Percentiles rank a stretch among this genome's conserved stretches.
phyloP scores from a whole-genome alignment of 1,140 invertebrate genomes.

The Drosophila arawakana region DNA sequence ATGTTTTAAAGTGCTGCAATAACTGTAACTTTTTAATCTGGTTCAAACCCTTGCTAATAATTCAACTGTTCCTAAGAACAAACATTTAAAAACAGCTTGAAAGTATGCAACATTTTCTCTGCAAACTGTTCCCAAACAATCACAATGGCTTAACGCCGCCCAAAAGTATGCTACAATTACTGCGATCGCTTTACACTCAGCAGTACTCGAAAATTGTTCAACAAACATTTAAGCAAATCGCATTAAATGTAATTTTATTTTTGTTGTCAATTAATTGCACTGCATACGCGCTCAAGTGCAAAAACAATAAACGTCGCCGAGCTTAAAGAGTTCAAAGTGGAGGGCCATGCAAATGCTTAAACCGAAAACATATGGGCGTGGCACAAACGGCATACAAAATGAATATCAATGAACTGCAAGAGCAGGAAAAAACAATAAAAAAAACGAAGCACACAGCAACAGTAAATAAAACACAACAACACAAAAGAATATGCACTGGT shows the following conservation, averaged over 20 bases:
- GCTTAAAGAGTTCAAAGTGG: constrained; percentile 19
- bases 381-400: constrained; percentile 51
- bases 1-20: background rate
- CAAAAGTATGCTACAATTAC: constrained; percentile 2
- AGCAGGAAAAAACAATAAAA: constrained; percentile 37
- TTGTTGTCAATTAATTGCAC: constrained; percentile 39
- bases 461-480: constrained; percentile 26
- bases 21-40: too few relatives aligned
- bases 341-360: constrained; percentile 27
- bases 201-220: background rate
- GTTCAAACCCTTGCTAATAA: too few relatives aligned
- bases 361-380: constrained; percentile 44
- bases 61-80: background rate
- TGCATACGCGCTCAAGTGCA: constrained; percentile 22
- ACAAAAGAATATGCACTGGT: constrained; percentile 23
- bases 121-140: background rate
- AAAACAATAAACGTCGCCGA: constrained; percentile 19
- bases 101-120: background rate
- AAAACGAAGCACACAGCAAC: constrained; percentile 16
- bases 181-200: background rate
- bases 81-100: background rate
- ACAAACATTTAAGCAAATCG: constrained; percentile 30
- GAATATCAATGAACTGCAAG: constrained; percentile 64
- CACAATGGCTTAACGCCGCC: background rate
- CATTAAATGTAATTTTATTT: constrained; percentile 20